These are phyloP conservation scores for Muscina levida DNA, from an alignment of 2,888 invertebrate genomes.

Conservation along the genomic window DNA sequence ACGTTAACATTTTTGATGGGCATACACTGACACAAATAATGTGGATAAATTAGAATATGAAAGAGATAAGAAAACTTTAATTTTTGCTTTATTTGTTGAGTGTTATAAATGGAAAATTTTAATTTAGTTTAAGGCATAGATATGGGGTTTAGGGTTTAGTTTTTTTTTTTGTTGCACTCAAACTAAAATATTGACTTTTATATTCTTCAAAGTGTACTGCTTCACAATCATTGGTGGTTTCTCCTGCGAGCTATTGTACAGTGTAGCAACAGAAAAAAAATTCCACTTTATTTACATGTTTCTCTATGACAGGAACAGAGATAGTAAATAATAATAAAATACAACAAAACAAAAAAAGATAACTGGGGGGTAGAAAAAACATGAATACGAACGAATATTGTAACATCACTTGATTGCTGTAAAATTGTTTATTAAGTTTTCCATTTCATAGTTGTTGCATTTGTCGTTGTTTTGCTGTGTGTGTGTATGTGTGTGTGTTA, in stretches of 20 bases:
- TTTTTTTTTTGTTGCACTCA: too few relatives aligned
- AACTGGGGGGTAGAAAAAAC: neutral
- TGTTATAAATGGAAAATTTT: too few relatives aligned
- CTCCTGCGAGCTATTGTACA: neutral
- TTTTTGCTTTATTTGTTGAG: too few relatives aligned
- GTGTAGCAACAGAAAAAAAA: neutral
- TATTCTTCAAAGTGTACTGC: slow-evolving; percentile 11
- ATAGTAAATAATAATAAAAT: slow-evolving; percentile 51
- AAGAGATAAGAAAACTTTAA: too few relatives aligned
- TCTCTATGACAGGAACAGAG: slow-evolving; percentile 60
- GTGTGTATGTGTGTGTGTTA: too few relatives aligned
- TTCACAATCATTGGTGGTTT: too few relatives aligned
- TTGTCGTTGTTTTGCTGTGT: neutral
- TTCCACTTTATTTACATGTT: slow-evolving; percentile 59
- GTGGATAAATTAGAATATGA: neutral
- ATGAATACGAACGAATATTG: slow-evolving; percentile 19
- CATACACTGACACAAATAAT: slow-evolving; percentile 15
- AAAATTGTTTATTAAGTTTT: slow-evolving; percentile 46
- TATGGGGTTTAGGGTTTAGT: too few relatives aligned
- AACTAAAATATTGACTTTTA: too few relatives aligned
- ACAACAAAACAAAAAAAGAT: neutral
- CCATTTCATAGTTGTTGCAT: slow-evolving; percentile 15
- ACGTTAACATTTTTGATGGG: neutral
- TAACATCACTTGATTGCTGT: slow-evolving; percentile 46
- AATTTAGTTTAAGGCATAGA: too few relatives aligned